Base-by-base conservation (phyloP, 2,888 invertebrate species). In the Chaetogeoica ovagalla region DNA sequence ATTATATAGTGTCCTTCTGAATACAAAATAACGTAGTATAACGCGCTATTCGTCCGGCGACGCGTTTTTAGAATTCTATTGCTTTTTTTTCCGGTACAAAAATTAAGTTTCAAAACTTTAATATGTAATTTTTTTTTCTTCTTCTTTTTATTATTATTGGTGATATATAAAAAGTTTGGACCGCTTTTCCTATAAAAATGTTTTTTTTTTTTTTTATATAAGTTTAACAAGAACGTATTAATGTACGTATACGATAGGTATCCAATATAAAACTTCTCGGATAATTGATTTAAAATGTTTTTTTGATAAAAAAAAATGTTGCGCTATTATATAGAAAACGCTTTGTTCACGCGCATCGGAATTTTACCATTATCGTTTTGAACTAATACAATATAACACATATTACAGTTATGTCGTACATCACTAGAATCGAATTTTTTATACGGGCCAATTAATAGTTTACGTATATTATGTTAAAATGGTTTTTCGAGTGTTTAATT, bases 11-110 rank as follows among this genome's bases (percentile, higher is more conserved):
- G 74, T 65, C 23, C 65, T 65, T 43, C 65, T 66, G 65, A 75
- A 75, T 75, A 75, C 74, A 43, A 75, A 75, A 75, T 57, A 75
- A 75, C 57, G 57, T 74, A 74, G 57, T 74, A 74, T 65, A 74
- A 74, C 21, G 17, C 39, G 9, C 21, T 65, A 74, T 74, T 11
- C 74, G 19, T 65, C 39, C 23, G 17, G 57, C 74, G 23, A 75
- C 65, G 57, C 57, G 57, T 75, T 65, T 75, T 75, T 23, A 65
- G 21, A 19, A 75, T 75, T 75, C 74, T 75, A 75, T 65, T 75
- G 57, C 74, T 66, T 66, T 74, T 66, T 74, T 57, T 75, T 75
- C 55, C 23, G 57, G 65, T 65, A 66, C 57, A 30, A 2, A 65
- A 65, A 74, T 74, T 65, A 55, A 57, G 57, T 65, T 65, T 65